Evolutionary conservation across 2,113 vertebrate genomes (phyloP), one percentile per base, ranked within the genome.

Genomic region (Ceyx cyanopectus): DNA sequence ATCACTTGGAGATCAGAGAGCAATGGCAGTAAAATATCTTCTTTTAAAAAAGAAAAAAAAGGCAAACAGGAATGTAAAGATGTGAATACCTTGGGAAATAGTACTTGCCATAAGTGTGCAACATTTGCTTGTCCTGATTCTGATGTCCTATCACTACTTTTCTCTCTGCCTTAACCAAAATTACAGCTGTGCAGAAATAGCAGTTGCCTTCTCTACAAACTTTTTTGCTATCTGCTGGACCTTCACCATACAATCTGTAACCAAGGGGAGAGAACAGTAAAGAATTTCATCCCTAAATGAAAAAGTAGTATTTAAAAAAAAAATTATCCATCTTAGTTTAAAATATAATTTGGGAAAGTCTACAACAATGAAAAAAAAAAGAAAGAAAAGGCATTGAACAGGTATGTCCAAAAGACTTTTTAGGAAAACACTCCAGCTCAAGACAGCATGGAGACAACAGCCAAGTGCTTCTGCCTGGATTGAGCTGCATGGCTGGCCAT

Each of bases 381-480:
- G 41, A 70, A 57, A 12, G 14, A 21, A 48, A 48, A 48, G 7
- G 19, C 46, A 30, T 6, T 80, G 40, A 61, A 61, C 3, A 68
- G 56, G 41, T 19, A 30, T 1, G 3, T 34, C 23, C 27, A 76
- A 66, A 56, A 74, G 37, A 67, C 48, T 48, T 61, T 37, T 65
- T 14, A 41, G 48, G 67, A 79, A 54, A 37, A 56, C 16, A 68
- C 45, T 14, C 23, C 62, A 82, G 14, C 32, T 43, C 23, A 30
- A 46, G 50, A 61, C 8, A 37, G 41, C 53, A 40, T 3, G 0
- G 0, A 85, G 66, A 17, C 18, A 27, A 14, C 7, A 72, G 45
- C 23, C 1, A 2, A 80, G 7, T 29, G 14, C 32, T 92, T 81
- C 57, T 81, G 30, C 3, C 73, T n/a, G 56, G 51, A 14, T 1